phyloP scores from a whole-genome alignment of 1,140 invertebrate species.

The Drosophila biarmipes region DNA sequence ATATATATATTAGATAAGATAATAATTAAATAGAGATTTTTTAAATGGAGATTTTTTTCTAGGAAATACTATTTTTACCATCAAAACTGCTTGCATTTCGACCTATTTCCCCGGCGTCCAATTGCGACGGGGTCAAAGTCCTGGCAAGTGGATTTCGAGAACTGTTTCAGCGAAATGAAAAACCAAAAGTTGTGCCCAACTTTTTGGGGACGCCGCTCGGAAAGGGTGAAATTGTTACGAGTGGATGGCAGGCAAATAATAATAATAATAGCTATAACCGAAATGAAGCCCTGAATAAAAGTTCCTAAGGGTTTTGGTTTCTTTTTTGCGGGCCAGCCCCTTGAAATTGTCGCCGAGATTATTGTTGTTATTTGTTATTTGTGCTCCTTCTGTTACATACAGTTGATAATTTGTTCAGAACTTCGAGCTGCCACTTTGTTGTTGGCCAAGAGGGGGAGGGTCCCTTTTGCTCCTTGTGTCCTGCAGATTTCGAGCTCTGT shows the following conservation, averaged over 20 bases:
- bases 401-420: constrained; percentile 77
- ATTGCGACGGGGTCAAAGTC: constrained; percentile 29
- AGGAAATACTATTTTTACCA: background rate
- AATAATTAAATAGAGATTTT: no score
- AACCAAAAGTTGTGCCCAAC: constrained; percentile 53
- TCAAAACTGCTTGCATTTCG: background rate
- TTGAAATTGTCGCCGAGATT: constrained; percentile 68
- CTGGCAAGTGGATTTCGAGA: constrained; percentile 29
- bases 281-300: constrained; percentile 67
- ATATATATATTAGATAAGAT: no score
- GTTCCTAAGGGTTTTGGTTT: constrained; percentile 49
- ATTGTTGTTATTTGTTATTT: constrained; percentile 75
- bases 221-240: constrained; percentile 67
- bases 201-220: constrained; percentile 24
- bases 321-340: constrained; percentile 44
- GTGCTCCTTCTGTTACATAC: constrained; percentile 55
- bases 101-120: constrained; percentile 1
- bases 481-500: constrained; percentile 48
- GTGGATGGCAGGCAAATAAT: constrained; percentile 70
- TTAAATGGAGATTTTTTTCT: no score
- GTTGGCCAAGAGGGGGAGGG: background rate
- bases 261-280: constrained; percentile 68
- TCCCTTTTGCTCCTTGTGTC: constrained; percentile 28
- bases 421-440: constrained; percentile 56
- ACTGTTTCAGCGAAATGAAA: constrained; percentile 33